Percentiles rank a stretch among this genome's conserved stretches.
Evolutionary conservation across 2,888 invertebrate genomes (phyloP).

Genomic region (Lordiphosa andalusiaca): DNA sequence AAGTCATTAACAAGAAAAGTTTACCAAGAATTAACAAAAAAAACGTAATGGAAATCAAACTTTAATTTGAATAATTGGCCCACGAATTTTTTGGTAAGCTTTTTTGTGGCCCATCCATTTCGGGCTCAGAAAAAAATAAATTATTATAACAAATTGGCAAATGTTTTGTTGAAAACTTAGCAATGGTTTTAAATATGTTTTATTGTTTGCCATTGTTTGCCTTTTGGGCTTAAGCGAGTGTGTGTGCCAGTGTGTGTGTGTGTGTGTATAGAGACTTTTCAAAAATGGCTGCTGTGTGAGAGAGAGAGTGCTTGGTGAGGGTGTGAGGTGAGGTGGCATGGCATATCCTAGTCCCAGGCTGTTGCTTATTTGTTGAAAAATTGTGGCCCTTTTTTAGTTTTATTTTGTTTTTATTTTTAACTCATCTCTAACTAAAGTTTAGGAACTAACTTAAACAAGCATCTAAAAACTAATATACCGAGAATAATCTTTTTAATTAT

Average conservation of each 20-base stretch:
- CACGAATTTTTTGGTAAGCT: slow-evolving; percentile 61
- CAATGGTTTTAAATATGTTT: background rate
- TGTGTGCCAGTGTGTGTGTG: slow-evolving; percentile 27
- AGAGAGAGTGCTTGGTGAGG: slow-evolving; percentile 9
- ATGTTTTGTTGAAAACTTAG: background rate
- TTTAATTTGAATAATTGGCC: slow-evolving; percentile 25
- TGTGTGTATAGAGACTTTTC: slow-evolving; percentile 33
- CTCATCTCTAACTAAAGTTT: too few species aligned
- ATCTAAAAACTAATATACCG: too few species aligned
- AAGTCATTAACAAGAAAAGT: slow-evolving; percentile 34
- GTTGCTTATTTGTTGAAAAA: slow-evolving; percentile 29
- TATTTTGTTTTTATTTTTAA: too few species aligned
- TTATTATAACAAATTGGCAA: slow-evolving; percentile 20
- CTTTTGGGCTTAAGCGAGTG: slow-evolving; percentile 11
- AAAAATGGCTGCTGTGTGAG: slow-evolving; percentile 57
- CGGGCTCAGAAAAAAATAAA: slow-evolving; percentile 16
- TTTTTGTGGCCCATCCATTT: slow-evolving; percentile 36
- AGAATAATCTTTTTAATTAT: too few species aligned
- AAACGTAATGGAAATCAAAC: slow-evolving; percentile 6
- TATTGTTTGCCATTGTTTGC: slow-evolving; percentile 2
- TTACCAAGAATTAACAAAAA: slow-evolving; percentile 53
- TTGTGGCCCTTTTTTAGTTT: too few species aligned
- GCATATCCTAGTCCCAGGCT: slow-evolving; percentile 19
- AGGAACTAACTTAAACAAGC: too few species aligned
- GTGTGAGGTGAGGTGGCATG: background rate